A percentile compares a stretch with the other conserved stretches of the same genome.
Evolutionary conservation across 1,140 invertebrate species (phyloP).

Genomic region (Oncopodura yosiiana): DNA sequence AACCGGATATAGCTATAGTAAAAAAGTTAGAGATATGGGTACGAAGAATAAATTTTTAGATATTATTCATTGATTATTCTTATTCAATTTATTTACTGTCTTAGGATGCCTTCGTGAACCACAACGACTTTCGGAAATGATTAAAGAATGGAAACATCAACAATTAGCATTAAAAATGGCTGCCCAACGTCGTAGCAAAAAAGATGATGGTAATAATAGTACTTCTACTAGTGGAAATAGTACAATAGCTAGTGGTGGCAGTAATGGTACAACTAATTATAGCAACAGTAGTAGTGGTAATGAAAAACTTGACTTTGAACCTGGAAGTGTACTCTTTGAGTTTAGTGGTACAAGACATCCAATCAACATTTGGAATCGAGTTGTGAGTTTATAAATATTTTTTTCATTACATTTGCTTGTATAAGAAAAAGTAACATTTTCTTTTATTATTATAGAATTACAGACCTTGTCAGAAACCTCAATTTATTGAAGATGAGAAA

Average conservation of each 20-base stretch:
- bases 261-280: too few species aligned
- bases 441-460: constrained; percentile 11
- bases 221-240: too few species aligned
- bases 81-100: neutral
- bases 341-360: neutral
- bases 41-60: neutral
- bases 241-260: too few species aligned
- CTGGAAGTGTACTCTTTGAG: neutral
- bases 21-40: constrained; percentile 2
- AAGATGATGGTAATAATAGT: too few species aligned
- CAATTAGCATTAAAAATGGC: neutral
- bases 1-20: constrained; percentile 1
- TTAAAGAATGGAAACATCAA: constrained; percentile 6
- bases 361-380: constrained; percentile 24
- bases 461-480: neutral
- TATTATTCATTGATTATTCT: neutral
- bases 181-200: too few species aligned
- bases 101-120: constrained; percentile 2
- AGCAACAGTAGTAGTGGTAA: neutral
- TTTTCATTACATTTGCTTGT: too few species aligned
- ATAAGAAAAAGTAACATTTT: neutral
- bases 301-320: constrained; percentile 12
- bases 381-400: constrained; percentile 2
- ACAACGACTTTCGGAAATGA: constrained; percentile 7
- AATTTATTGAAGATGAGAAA: neutral